These are phyloP conservation scores for Oreotrochilus melanogaster DNA, from an alignment of 2,113 vertebrate genomes.

Conservation along the genomic window DNA sequence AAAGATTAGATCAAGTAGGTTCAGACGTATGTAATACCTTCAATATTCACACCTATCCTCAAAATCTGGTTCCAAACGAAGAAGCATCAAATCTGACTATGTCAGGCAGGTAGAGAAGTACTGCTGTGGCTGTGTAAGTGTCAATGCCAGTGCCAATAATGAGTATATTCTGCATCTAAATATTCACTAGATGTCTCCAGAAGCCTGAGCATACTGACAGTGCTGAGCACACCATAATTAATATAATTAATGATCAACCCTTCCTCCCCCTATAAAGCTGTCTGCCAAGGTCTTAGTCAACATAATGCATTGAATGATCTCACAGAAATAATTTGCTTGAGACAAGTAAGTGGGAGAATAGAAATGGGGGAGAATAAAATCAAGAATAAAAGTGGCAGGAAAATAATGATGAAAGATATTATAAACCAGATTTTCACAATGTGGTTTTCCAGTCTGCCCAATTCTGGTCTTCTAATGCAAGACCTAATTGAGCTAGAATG, in stretches of 20 bases:
- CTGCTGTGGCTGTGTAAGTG: neutral
- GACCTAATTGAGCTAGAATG: neutral
- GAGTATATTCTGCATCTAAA: neutral
- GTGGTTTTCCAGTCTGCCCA: neutral
- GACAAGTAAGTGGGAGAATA: neutral
- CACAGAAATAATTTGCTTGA: neutral
- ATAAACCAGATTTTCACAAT: neutral
- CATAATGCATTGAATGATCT: neutral
- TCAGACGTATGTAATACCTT: neutral
- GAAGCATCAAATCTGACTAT: neutral
- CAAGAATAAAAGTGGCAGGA: neutral
- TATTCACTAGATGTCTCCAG: constrained; percentile 13
- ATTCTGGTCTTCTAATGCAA: neutral
- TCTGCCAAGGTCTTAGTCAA: neutral
- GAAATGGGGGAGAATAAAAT: neutral
- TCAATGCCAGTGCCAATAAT: neutral
- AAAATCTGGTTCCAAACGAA: neutral
- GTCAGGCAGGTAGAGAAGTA: neutral
- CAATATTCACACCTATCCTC: neutral
- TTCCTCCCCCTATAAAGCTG: neutral
- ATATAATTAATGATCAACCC: neutral
- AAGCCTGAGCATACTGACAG: neutral
- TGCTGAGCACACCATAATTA: neutral
- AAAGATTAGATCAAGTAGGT: neutral
- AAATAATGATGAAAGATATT: neutral